Conservation (phyloP, 2,113 vertebrate species). For the Trochalopteron elliotii region DNA sequence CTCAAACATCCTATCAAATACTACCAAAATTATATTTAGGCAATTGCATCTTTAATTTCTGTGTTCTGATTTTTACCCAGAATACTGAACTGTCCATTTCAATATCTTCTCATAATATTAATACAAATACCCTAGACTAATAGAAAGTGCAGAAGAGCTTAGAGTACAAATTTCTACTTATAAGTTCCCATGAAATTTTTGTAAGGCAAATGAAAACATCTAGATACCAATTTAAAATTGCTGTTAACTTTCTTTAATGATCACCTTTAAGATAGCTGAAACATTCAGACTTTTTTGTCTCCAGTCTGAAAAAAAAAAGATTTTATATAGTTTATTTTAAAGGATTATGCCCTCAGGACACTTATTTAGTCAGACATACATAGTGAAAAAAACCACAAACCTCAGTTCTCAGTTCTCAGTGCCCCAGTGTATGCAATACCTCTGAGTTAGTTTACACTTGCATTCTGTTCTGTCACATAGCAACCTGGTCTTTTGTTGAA, state of each 20-base stretch:
- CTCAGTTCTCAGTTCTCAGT: not conserved
- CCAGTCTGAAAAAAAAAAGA: not conserved
- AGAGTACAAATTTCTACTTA: not conserved
- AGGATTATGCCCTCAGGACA: not conserved
- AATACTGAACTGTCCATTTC: not conserved
- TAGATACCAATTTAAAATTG: not conserved
- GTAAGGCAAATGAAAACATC: not conserved
- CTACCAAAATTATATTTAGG: not conserved
- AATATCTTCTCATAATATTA: not conserved
- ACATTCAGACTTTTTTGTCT: not conserved
- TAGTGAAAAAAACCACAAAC: not conserved
- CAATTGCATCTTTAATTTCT: not conserved
- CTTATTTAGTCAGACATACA: not conserved
- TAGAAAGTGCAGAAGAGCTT: not conserved
- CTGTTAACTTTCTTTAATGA: not conserved
- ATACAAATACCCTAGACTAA: not conserved
- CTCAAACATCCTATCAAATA: not conserved
- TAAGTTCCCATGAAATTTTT: not conserved
- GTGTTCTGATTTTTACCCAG: not conserved
- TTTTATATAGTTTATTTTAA: not conserved
- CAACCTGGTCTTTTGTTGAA: not conserved
- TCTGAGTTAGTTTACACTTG: not conserved
- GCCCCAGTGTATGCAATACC: accelerated
- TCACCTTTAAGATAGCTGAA: not conserved
- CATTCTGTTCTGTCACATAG: not conserved